Base-by-base conservation (phyloP, 92 coral and sea anemone species). In the Montipora capitata region DNA sequence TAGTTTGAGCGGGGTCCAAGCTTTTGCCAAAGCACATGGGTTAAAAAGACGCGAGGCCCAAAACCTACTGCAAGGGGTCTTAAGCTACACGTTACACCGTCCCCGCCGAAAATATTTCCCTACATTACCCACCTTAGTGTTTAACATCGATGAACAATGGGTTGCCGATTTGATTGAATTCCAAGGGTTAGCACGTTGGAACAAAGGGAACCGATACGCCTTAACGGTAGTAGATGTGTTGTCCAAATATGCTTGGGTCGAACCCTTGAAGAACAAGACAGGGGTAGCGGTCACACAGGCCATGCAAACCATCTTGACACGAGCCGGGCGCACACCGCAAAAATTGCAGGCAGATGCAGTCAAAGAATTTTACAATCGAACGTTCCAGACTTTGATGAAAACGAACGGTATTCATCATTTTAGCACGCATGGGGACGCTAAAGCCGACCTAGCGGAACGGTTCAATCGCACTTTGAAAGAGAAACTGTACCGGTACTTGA, bases 211-310 rank as follows among this genome's bases (percentile, higher is more conserved):
- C 13, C 18, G 48, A 5, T 82, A 82, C 68, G 27, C 58, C 57
- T 35, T 89, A 27, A 83, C 85, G 13, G 40, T 56, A 12, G 17
- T 82, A 7, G 92, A 89, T 40, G 82, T 89, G 14, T 63, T 92
- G 43, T 92, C 92, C 62, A 84, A 79, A 35, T 77, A 76, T 12
- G 92, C 94, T 2, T 92, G 91, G 91, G 88, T 78, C 10, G 85
- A 83, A 14, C 94, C 86, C 0, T 14, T 91, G 7, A 77, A 91
- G 16, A 64, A 69, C 56, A 91, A 91, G 58, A 81, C 80, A 7
- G 94, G 76, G 0, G 3, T 49, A 2, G 13, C 59, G 0, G 61
- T 87, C 27, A 63, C 51, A 15, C 77, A 45, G 4, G 94, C 78
- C 5, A 87, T 76, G 5, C 5, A 54, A 38, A 11, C 38, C 4